Evolutionary conservation across 2,113 vertebrate species (phyloP), one percentile per base, ranked within the genome.

Genomic region (Xerus inauris): DNA sequence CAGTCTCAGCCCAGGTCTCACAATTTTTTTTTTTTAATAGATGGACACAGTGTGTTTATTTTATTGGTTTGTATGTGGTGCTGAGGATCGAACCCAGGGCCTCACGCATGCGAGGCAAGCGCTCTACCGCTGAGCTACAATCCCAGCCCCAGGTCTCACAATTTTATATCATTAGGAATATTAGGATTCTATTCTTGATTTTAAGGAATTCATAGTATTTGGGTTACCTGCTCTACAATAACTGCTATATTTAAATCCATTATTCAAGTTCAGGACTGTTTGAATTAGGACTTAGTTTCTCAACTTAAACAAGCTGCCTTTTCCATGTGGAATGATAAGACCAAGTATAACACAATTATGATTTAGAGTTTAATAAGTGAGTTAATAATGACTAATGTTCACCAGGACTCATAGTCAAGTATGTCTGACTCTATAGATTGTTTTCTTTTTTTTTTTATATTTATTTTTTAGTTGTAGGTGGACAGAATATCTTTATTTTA

Each of bases 221-320:
- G n/a, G 11, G n/a, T 87, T 38, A 4, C 51, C 95, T 96, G 30
- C 51, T 91, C 77, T 94, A 65, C 0, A 73, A 22, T 73, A 82
- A n/a, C 10, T 88, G 20, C 38, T 42, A 6, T 91, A 76, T 76
- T 95, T 24, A 91, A 13, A 80, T 96, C 87, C 38, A 71, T 69
- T 84, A n/a, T n/a, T n/a, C n/a, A n/a, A n/a, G n/a, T n/a, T n/a
- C n/a, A n/a, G n/a, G n/a, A n/a, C n/a, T n/a, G n/a, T n/a, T 77
- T 71, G 32, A 86, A 89, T 94, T 89, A 73, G 45, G 54, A 79
- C 32, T 93, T 97, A 24, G 67, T 96, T 96, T 95, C 30, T 93
- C n/a, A 86, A 30, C 13, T 93, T 28, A 92, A 3, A 79, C 75
- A 57, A 79, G 47, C 14, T 94, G 17, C 94, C 77, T 73, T 94